phyloP scores from a whole-genome alignment of 2,113 vertebrate genomes.

The Falco punctatus region DNA sequence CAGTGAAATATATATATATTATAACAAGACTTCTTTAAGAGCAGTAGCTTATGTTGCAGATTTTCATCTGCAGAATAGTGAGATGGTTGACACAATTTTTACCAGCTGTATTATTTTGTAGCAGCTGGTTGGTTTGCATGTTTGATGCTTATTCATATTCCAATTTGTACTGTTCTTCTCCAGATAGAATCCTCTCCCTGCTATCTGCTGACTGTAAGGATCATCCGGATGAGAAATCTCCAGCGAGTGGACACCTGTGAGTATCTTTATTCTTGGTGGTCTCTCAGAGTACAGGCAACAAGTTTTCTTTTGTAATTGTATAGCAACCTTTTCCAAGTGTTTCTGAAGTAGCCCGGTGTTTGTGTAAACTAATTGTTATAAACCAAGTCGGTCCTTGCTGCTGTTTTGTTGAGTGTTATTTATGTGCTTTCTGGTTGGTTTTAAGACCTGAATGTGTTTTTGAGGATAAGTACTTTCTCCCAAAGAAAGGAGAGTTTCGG shows the following conservation, averaged over 20 bases:
- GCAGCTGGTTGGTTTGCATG: background rate
- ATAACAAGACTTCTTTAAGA: background rate
- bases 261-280: background rate
- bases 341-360: background rate
- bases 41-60: background rate
- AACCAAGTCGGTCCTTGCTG: background rate
- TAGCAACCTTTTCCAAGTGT: background rate
- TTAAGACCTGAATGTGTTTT: background rate
- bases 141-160: background rate
- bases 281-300: background rate
- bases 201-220: constrained; percentile 68
- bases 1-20: background rate
- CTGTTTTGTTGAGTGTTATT: background rate
- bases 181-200: constrained; percentile 71
- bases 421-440: background rate
- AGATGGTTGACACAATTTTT: background rate
- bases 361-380: background rate
- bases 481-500: background rate
- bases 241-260: constrained; percentile 70
- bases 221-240: constrained; percentile 77
- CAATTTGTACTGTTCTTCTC: background rate
- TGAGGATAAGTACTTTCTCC: background rate
- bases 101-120: background rate
- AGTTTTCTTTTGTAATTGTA: background rate
- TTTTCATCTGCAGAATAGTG: background rate